Evolutionary conservation across 1,140 invertebrate species (phyloP).

Genomic region (Intoshia linei): DNA sequence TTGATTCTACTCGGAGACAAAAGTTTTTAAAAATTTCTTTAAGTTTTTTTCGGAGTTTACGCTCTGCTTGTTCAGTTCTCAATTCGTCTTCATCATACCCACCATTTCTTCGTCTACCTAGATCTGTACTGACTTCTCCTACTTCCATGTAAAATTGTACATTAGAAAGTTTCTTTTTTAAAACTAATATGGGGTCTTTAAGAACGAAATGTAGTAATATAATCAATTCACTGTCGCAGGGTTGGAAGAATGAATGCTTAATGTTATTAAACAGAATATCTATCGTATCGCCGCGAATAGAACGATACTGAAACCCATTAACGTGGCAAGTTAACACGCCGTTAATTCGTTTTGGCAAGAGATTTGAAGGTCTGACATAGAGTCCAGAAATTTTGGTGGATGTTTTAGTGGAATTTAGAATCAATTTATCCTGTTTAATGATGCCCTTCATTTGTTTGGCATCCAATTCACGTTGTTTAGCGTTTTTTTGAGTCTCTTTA

Average conservation of each 20-base stretch:
- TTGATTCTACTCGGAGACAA: slow-evolving; percentile 72
- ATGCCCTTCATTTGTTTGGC: slow-evolving; percentile 54
- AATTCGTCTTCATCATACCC: slow-evolving; percentile 97
- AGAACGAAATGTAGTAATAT: slow-evolving; percentile 91
- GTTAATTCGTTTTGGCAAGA: slow-evolving; percentile 81
- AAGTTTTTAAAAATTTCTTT: slow-evolving; percentile 92
- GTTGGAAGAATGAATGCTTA: slow-evolving; percentile 95
- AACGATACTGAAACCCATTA: slow-evolving; percentile 84
- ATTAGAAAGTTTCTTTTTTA: slow-evolving; percentile 91
- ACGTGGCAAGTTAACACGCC: slow-evolving; percentile 56
- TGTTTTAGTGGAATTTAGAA: slow-evolving; percentile 56
- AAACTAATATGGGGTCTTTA: slow-evolving; percentile 84
- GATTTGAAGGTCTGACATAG: slow-evolving; percentile 87
- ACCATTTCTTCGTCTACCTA: slow-evolving; percentile 92
- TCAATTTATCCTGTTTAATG: slow-evolving; percentile 87
- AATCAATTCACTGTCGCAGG: slow-evolving; percentile 97
- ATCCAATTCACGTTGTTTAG: slow-evolving; percentile 81
- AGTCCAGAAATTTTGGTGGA: slow-evolving; percentile 93
- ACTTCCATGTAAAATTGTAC: slow-evolving; percentile 99
- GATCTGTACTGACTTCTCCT: slow-evolving; percentile 90
- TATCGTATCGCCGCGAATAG: slow-evolving; percentile 83
- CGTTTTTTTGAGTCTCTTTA: slow-evolving; percentile 95
- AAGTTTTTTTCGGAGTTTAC: slow-evolving; percentile 69
- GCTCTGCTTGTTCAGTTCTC: slow-evolving; percentile 79
- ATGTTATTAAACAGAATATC: slow-evolving; percentile 98